phyloP scores from a whole-genome alignment of 1,140 invertebrate species.

The Epicauta chinensis region DNA sequence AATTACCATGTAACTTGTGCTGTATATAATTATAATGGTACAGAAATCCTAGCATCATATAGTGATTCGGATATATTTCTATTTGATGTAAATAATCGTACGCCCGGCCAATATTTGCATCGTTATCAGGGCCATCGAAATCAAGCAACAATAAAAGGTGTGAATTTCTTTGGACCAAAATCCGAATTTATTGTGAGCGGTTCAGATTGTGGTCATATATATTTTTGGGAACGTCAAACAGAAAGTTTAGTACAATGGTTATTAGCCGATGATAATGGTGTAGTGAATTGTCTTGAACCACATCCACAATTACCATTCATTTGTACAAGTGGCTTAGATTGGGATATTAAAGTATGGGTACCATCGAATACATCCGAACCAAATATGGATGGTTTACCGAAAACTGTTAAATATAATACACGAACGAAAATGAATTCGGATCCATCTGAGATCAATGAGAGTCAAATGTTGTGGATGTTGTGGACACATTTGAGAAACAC shows the following conservation, averaged over 20 bases:
- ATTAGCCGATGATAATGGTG: slow-evolving; percentile 75
- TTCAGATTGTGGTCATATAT: slow-evolving; percentile 93
- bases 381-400: slow-evolving; percentile 25
- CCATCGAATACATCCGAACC: slow-evolving; percentile 55
- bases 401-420: slow-evolving; percentile 28
- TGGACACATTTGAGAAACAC: slow-evolving; percentile 34
- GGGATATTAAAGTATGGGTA: slow-evolving; percentile 90
- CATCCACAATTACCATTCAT: slow-evolving; percentile 83
- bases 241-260: slow-evolving; percentile 86
- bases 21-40: slow-evolving; percentile 86
- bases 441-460: slow-evolving; percentile 17
- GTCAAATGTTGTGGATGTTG: slow-evolving; percentile 36
- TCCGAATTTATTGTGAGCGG: slow-evolving; percentile 90
- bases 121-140: slow-evolving; percentile 76
- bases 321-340: slow-evolving; percentile 86
- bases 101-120: slow-evolving; percentile 52
- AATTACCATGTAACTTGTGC: slow-evolving; percentile 71
- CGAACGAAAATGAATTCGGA: slow-evolving; percentile 11
- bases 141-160: slow-evolving; percentile 81
- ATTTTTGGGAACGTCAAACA: slow-evolving; percentile 87
- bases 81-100: slow-evolving; percentile 62
- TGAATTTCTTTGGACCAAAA: slow-evolving; percentile 87
- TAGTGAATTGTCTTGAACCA: slow-evolving; percentile 88
- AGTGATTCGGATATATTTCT: slow-evolving; percentile 92
- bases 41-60: slow-evolving; percentile 85